Conservation (phyloP, 2,888 invertebrate genomes). For the Oscheius sp. region DNA sequence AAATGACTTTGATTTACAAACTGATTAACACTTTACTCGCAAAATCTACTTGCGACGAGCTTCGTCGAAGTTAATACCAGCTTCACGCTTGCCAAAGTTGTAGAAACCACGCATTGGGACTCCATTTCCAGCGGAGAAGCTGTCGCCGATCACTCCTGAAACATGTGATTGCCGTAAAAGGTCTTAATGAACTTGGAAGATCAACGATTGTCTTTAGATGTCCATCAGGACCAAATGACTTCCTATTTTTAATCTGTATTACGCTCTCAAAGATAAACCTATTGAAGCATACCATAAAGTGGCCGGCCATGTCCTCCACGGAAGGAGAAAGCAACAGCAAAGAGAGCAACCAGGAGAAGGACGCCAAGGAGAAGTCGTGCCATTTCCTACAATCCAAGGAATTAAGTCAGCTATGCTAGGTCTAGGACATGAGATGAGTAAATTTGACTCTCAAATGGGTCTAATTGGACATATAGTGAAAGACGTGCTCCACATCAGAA, state of each 20-base stretch:
- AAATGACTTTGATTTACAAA: neutral
- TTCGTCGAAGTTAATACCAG: neutral
- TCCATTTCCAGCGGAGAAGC: constrained; percentile 2
- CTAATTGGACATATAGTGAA: neutral
- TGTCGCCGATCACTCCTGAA: constrained; percentile 23
- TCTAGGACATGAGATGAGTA: neutral
- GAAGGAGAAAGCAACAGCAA: constrained; percentile 8
- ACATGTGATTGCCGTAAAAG: neutral
- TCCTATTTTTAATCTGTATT: neutral
- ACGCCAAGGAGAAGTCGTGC: neutral
- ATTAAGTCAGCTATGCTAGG: too few relatives aligned
- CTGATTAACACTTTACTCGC: constrained; percentile 3
- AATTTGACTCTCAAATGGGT: neutral
- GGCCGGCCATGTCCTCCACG: constrained; percentile 30
- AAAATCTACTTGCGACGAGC: neutral
- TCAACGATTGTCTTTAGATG: neutral
- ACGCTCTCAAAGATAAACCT: neutral
- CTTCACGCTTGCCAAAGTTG: neutral
- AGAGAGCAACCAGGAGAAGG: constrained; percentile 4
- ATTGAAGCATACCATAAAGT: constrained; percentile 18
- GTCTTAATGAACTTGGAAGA: neutral
- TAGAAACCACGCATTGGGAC: constrained; percentile 15
- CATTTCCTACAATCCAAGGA: neutral
- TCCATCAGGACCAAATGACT: too few relatives aligned
- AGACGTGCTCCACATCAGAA: neutral